phyloP scores from a whole-genome alignment of 2,797 vertebrate genomes.

The Atherinosoma microstoma region DNA sequence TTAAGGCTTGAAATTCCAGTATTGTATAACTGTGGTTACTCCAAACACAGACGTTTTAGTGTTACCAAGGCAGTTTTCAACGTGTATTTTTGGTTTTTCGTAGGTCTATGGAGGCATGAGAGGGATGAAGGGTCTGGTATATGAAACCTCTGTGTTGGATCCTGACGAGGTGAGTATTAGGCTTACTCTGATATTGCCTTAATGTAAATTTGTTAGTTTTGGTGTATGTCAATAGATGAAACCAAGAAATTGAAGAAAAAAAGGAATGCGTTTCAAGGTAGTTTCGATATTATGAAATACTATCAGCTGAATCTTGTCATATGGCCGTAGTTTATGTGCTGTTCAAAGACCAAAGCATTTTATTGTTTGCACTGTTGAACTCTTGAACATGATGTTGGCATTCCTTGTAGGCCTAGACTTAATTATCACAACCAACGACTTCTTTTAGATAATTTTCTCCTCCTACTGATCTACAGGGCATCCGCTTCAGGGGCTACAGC shows the following conservation, averaged over 20 bases:
- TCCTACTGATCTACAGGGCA: constrained; percentile 83
- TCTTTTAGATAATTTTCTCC: background rate
- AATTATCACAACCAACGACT: background rate
- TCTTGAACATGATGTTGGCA: background rate
- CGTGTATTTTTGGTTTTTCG: constrained; percentile 1
- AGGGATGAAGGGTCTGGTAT: constrained; percentile 97
- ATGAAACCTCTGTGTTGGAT: constrained; percentile 95
- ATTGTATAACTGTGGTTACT: background rate
- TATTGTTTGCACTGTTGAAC: background rate
- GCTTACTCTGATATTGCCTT: background rate
- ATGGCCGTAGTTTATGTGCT: background rate
- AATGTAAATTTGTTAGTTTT: background rate
- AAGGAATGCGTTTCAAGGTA: background rate
- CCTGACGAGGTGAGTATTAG: constrained; percentile 90
- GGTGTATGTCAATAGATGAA: background rate
- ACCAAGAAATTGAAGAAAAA: background rate
- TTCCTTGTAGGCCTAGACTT: background rate
- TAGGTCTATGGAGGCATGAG: constrained; percentile 97
- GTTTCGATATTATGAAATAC: background rate
- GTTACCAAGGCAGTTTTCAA: background rate
- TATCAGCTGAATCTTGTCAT: background rate
- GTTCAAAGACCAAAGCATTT: background rate
- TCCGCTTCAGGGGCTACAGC: constrained; percentile 95
- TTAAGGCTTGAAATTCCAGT: background rate
- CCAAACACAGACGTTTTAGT: background rate